These are phyloP conservation scores for Porites divaricata DNA, from an alignment of 92 coral and sea anemone genomes.

Conservation along the genomic window DNA sequence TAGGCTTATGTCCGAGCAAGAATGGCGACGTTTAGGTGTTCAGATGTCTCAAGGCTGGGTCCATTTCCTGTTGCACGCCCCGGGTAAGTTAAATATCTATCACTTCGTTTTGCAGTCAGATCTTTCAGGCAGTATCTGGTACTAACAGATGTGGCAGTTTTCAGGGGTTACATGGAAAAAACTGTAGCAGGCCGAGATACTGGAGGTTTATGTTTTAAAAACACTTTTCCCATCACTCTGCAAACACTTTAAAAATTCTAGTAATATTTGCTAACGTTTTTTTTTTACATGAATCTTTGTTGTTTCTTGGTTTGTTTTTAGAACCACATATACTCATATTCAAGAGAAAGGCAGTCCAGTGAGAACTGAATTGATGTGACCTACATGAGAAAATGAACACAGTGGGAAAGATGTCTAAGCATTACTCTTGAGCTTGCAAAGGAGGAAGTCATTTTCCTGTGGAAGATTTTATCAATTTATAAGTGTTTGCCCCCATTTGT, in stretches of 20 bases:
- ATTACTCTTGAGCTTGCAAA: not conserved
- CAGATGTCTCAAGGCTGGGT: slow-evolving; percentile 93
- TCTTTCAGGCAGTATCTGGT: too few relatives aligned
- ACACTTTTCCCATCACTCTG: too few relatives aligned
- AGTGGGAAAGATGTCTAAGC: not conserved
- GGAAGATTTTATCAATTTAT: not conserved
- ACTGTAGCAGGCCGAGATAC: too few relatives aligned
- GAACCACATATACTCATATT: slow-evolving; percentile 85
- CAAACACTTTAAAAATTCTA: not conserved
- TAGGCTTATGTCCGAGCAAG: slow-evolving; percentile 71
- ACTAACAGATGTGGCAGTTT: too few relatives aligned
- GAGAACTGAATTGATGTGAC: not conserved
- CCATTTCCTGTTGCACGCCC: slow-evolving; percentile 77
- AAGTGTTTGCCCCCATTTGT: not conserved
- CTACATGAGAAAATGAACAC: not conserved
- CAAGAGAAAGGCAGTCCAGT: slow-evolving; percentile 66
- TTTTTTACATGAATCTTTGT: not conserved
- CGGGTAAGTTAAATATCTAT: slow-evolving; percentile 53
- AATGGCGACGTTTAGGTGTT: slow-evolving; percentile 85
- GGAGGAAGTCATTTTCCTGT: not conserved
- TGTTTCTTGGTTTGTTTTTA: slow-evolving; percentile 11
- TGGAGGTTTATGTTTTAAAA: too few relatives aligned
- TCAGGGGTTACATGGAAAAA: too few relatives aligned
- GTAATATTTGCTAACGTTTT: not conserved
- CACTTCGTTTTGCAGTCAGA: too few relatives aligned